phyloP scores from a whole-genome alignment of 2,888 invertebrate species.

The Siphlonurus alternatus region DNA sequence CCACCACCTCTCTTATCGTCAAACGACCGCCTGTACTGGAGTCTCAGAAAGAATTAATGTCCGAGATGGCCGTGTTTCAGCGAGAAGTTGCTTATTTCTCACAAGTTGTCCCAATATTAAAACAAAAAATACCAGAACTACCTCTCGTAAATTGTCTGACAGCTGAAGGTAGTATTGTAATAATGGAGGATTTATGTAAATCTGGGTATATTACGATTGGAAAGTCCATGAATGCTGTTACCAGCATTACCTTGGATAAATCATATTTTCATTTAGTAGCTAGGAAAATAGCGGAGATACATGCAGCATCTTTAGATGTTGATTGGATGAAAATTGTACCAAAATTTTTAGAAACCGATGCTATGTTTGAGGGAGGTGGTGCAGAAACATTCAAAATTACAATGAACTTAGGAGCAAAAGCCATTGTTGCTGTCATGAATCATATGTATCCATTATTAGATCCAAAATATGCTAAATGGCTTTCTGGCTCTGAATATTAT shows the following conservation, averaged over 20 bases:
- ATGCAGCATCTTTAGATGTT: background rate
- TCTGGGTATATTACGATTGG: background rate
- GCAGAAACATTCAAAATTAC: background rate
- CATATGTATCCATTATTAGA: background rate
- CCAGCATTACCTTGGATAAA: background rate
- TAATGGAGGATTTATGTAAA: background rate
- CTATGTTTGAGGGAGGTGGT: background rate
- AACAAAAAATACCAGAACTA: background rate
- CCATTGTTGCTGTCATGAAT: background rate
- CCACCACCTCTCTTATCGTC: background rate
- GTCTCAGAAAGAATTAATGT: background rate
- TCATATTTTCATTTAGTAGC: background rate
- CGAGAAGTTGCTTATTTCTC: background rate
- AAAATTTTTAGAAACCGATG: background rate
- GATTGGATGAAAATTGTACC: background rate
- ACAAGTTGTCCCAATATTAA: background rate
- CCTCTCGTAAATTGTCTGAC: background rate
- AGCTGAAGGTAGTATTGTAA: background rate
- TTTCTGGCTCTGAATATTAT: background rate
- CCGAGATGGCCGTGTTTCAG: background rate
- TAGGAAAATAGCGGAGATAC: background rate
- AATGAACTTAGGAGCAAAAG: background rate
- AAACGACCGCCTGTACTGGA: background rate
- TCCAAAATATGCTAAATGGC: background rate
- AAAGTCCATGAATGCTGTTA: background rate